Conservation (phyloP, 1,140 invertebrate species). For the Atta texana region DNA sequence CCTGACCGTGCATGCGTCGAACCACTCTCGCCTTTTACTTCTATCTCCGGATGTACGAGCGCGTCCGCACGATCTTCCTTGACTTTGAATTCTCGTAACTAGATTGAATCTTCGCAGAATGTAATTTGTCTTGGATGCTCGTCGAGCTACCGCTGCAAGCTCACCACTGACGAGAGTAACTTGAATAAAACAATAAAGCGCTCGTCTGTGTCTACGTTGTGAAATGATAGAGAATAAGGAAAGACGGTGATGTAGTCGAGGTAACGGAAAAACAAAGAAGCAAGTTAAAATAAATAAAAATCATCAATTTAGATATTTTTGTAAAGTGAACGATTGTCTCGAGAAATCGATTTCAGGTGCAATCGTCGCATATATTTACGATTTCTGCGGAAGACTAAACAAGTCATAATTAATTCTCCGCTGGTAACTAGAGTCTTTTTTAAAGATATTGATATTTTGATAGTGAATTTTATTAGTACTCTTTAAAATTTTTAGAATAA, state of each 20-base stretch:
- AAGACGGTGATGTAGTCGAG: not conserved
- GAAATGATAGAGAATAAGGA: not conserved
- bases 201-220: not conserved
- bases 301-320: conserved; percentile 11
- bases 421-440: too few relatives aligned
- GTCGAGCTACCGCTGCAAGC: not conserved
- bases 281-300: conserved; percentile 22
- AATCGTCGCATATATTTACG: not conserved
- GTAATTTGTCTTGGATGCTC: conserved; percentile 53
- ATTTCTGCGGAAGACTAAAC: not conserved
- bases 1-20: not conserved
- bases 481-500: too few relatives aligned
- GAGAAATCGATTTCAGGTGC: not conserved
- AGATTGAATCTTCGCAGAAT: conserved; percentile 59
- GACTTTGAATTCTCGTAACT: conserved; percentile 23
- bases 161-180: not conserved
- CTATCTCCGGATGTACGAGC: not conserved
- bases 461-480: too few relatives aligned
- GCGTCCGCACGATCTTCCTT: conserved; percentile 28
- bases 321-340: conserved; percentile 2
- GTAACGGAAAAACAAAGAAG: not conserved
- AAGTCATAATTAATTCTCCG: conserved; percentile 52
- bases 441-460: too few relatives aligned
- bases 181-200: conserved; percentile 40
- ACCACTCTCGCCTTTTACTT: conserved; percentile 41